phyloP scores from a whole-genome alignment of 2,113 vertebrate genomes.

The Forbesichthys papilliferus region DNA sequence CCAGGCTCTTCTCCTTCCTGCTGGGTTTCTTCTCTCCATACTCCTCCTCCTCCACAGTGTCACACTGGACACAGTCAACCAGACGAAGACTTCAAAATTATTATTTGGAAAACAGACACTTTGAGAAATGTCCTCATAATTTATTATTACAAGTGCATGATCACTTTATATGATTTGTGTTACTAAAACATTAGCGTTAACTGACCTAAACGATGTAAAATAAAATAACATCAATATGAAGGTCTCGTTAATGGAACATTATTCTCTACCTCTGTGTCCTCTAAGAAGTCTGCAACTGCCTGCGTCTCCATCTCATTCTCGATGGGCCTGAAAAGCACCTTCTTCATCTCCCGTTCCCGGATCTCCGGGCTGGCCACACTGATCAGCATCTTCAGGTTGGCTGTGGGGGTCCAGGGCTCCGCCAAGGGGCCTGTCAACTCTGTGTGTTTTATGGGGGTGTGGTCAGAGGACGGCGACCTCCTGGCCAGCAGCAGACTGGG shows the following conservation, averaged over 20 bases:
- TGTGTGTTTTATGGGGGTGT: slow-evolving; percentile 83
- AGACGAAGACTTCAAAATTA: background rate
- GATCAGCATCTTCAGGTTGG: slow-evolving; percentile 95
- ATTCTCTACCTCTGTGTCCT: slow-evolving; percentile 56
- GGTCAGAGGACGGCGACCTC: slow-evolving; percentile 77
- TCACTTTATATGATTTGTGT: too few relatives aligned
- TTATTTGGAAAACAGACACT: too few relatives aligned
- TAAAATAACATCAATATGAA: too few relatives aligned
- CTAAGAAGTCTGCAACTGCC: slow-evolving; percentile 34
- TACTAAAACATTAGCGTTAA: too few relatives aligned
- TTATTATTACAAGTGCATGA: too few relatives aligned
- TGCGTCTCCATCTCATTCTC: slow-evolving; percentile 67
- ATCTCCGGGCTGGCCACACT: slow-evolving; percentile 94
- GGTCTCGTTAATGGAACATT: slow-evolving; percentile 68
- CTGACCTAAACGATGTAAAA: too few relatives aligned
- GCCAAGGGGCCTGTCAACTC: slow-evolving; percentile 72
- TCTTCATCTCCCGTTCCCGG: slow-evolving; percentile 89
- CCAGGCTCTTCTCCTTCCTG: slow-evolving; percentile 95
- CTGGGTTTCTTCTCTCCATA: slow-evolving; percentile 86
- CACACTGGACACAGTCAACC: slow-evolving; percentile 70
- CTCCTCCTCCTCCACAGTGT: slow-evolving; percentile 78
- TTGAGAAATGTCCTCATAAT: too few relatives aligned
- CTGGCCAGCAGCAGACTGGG: slow-evolving; percentile 74
- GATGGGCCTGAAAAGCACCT: slow-evolving; percentile 87
- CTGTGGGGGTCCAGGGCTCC: slow-evolving; percentile 94